Conservation (phyloP, 2,113 vertebrate species). For the Rhineura floridana region DNA sequence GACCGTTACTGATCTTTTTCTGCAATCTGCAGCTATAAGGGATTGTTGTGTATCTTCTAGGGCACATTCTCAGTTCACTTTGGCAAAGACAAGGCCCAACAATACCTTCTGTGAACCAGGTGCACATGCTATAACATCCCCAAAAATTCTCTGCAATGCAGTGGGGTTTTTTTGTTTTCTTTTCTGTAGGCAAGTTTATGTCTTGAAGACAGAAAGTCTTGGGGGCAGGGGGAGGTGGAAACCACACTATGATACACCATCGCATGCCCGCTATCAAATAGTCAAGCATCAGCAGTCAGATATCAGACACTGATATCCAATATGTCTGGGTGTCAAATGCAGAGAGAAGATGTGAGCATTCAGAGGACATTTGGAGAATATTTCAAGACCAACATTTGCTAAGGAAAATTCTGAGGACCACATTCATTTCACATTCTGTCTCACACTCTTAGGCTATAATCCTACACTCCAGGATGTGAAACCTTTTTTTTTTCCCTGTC, state of each 20-base stretch:
- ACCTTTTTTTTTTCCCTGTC: no score
- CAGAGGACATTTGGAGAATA: not conserved
- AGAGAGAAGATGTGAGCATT: not conserved
- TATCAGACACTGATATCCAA: not conserved
- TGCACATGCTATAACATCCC: not conserved
- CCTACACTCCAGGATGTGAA: not conserved
- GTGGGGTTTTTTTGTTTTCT: no score
- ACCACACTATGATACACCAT: not conserved
- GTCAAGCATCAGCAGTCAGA: not conserved
- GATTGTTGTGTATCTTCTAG: not conserved
- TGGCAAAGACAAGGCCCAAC: not conserved
- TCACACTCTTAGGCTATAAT: not conserved
- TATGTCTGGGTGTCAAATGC: not conserved
- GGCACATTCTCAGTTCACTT: not conserved
- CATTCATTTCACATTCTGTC: not conserved
- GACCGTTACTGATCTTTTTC: not conserved
- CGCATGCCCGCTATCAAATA: not conserved
- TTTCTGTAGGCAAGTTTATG: no score
- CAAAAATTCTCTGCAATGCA: no score
- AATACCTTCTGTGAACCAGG: not conserved
- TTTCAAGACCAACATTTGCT: not conserved
- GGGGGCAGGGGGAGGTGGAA: no score
- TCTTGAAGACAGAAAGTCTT: no score
- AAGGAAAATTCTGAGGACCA: not conserved
- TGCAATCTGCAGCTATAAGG: not conserved